Percentiles rank a stretch among this genome's conserved stretches.
phyloP scores from a whole-genome alignment of 2,797 vertebrate species.

The Chaenodraco wilsoni region DNA sequence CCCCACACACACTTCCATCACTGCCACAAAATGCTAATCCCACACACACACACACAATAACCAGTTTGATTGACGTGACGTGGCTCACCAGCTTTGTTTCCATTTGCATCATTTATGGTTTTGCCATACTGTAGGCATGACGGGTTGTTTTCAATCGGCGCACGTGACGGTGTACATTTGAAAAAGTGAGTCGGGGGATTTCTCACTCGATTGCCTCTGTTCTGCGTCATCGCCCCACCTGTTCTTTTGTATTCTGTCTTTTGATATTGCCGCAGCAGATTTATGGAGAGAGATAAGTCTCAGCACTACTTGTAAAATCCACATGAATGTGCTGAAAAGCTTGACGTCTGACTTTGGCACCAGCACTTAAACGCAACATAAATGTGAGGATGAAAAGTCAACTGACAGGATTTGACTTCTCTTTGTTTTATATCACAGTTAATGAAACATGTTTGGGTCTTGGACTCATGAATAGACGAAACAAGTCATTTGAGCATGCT shows the following conservation, averaged over 20 bases:
- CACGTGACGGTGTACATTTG: slow-evolving; percentile 41
- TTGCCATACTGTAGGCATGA: slow-evolving; percentile 44
- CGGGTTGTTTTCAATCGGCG: slow-evolving; percentile 44
- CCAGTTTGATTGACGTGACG: slow-evolving; percentile 45
- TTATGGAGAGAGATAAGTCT: slow-evolving; percentile 44
- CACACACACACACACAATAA: not conserved
- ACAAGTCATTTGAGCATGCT: no score
- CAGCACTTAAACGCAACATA: slow-evolving; percentile 3
- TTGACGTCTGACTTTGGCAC: not conserved
- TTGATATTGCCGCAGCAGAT: slow-evolving; percentile 40
- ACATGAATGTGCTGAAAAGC: slow-evolving; percentile 24
- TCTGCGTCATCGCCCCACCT: slow-evolving; percentile 43
- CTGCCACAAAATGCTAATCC: slow-evolving; percentile 20
- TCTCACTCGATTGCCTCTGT: slow-evolving; percentile 49
- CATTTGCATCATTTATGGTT: slow-evolving; percentile 62
- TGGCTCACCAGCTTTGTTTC: slow-evolving; percentile 51
- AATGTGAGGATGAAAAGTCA: not conserved
- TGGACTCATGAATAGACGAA: no score
- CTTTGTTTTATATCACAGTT: not conserved
- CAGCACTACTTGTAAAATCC: slow-evolving; percentile 22
- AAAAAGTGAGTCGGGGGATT: slow-evolving; percentile 47
- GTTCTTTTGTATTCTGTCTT: slow-evolving; percentile 35
- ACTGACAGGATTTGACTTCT: not conserved
- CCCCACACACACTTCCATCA: slow-evolving; percentile 3
- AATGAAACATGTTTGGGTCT: no score